Conservation (phyloP, 2,113 vertebrate species). For the Datnioides undecimradiatus region DNA sequence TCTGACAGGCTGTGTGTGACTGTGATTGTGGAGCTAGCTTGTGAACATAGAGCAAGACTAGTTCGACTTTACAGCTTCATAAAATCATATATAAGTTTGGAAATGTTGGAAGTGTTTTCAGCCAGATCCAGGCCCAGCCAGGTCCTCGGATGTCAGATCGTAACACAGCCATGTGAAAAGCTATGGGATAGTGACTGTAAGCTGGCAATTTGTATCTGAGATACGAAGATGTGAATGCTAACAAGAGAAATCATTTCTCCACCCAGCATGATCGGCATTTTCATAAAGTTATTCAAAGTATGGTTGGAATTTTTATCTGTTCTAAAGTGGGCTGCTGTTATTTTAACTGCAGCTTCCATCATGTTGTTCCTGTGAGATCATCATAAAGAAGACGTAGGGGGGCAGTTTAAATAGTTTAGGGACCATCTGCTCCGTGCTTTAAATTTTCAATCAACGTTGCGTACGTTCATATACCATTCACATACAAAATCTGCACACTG, state of each 20-base stretch:
- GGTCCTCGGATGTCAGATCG: not conserved
- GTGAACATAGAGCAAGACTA: no score
- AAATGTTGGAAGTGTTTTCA: no score
- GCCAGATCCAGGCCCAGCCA: no score
- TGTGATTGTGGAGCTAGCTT: no score
- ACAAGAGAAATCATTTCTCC: not conserved
- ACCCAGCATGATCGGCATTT: not conserved
- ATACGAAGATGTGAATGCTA: not conserved
- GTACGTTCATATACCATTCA: not conserved
- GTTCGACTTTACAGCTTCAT: no score
- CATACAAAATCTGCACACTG: not conserved
- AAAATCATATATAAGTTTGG: no score
- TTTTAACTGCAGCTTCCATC: not conserved
- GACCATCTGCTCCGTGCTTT: conserved; percentile 18
- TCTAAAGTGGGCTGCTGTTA: not conserved
- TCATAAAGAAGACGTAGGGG: not conserved
- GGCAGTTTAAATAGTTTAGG: not conserved
- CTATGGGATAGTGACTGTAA: not conserved
- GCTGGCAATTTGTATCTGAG: not conserved
- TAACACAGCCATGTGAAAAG: not conserved
- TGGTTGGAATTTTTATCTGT: not conserved
- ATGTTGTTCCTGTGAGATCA: not conserved
- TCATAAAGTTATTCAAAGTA: not conserved
- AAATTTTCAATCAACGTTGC: not conserved
- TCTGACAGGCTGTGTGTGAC: no score